Conservation (phyloP, 37 sponge, comb jelly and placozoan species). For the Haliclona indistincta region DNA sequence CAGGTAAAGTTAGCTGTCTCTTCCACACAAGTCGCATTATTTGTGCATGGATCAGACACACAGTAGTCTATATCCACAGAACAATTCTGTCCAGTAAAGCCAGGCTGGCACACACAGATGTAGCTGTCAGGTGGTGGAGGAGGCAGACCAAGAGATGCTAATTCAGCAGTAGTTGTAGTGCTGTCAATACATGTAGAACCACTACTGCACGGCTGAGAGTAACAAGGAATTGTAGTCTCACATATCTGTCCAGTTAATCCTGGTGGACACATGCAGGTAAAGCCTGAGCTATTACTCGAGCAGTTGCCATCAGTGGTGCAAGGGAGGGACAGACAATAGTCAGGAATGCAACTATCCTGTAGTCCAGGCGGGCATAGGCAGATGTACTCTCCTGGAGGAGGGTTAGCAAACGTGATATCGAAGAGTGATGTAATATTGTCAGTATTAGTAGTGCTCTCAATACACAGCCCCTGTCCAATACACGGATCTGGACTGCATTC, state of each 20-base stretch:
- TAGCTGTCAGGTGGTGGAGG: not conserved
- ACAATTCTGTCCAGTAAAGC: conserved; percentile 15
- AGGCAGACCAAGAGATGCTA: too few relatives aligned
- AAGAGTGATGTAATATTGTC: not conserved
- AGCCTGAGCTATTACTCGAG: not conserved
- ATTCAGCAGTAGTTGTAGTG: not conserved
- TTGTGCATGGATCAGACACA: not conserved
- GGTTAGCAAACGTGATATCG: not conserved
- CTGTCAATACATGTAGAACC: conserved; percentile 20
- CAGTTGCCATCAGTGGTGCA: not conserved
- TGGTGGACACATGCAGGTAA: conserved; percentile 34
- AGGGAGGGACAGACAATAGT: not conserved
- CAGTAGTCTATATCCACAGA: conserved; percentile 29
- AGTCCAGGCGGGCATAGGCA: not conserved
- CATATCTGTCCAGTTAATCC: conserved; percentile 44
- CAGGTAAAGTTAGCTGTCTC: not conserved
- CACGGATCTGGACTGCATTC: conserved; percentile 31
- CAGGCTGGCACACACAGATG: not conserved
- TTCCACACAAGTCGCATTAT: not conserved
- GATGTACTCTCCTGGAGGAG: conserved; percentile 3
- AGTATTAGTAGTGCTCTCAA: not conserved
- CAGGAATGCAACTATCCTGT: not conserved
- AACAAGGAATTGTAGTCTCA: conserved; percentile 12
- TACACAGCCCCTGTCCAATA: conserved; percentile 7
- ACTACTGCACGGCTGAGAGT: conserved; percentile 42